These are phyloP conservation scores for Drosophila parvula DNA, from an alignment of 1,140 invertebrate species.

Conservation along the genomic window DNA sequence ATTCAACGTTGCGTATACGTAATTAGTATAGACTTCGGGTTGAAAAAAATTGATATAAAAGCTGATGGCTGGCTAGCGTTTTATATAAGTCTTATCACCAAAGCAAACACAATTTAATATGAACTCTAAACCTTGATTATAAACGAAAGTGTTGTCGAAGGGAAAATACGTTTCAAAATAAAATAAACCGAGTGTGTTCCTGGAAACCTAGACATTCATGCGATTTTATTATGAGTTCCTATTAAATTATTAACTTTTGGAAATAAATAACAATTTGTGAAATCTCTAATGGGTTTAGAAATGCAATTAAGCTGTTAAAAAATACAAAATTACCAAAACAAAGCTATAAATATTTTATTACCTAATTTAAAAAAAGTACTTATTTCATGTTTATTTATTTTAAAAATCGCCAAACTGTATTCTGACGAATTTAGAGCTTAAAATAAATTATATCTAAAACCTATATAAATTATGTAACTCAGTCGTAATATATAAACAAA, in stretches of 20 bases:
- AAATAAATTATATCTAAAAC: background rate
- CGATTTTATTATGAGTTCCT: background rate
- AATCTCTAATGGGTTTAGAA: background rate
- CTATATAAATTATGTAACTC: background rate
- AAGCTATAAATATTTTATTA: background rate
- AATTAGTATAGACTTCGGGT: conserved; percentile 5
- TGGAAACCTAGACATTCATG: background rate
- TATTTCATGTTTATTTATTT: background rate
- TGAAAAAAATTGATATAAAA: conserved; percentile 2
- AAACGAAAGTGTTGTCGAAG: conserved; percentile 22
- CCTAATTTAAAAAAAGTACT: background rate
- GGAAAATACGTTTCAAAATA: conserved; percentile 21
- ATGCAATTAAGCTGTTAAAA: background rate
- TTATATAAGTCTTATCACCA: conserved; percentile 36
- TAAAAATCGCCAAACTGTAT: background rate
- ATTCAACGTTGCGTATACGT: conserved; percentile 57
- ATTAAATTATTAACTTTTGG: background rate
- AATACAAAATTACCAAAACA: background rate
- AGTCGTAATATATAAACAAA: background rate
- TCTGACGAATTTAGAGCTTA: background rate
- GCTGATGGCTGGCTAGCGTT: background rate
- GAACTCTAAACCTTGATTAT: conserved; percentile 44
- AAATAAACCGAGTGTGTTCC: background rate
- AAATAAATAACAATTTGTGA: background rate
- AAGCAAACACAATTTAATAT: conserved; percentile 6